phyloP scores from a whole-genome alignment of 1,140 invertebrate species.

The Orius laevigatus region DNA sequence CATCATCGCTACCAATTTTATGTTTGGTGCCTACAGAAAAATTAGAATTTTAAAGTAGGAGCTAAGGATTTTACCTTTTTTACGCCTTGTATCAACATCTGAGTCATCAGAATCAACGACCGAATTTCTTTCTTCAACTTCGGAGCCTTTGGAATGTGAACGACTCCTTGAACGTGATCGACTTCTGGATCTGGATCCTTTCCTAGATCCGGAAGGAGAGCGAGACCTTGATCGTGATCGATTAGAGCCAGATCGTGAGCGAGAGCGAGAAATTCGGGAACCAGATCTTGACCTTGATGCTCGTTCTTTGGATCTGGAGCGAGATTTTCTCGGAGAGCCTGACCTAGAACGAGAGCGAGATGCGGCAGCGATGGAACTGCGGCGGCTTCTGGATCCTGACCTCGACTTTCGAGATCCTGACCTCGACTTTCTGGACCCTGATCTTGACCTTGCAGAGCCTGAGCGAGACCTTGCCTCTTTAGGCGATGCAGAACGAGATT shows the following conservation, averaged over 20 bases:
- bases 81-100: slow-evolving; percentile 12
- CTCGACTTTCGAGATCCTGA: slow-evolving; percentile 6
- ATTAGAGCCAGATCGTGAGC: slow-evolving; percentile 22
- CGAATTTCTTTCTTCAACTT: slow-evolving; percentile 23
- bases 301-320: slow-evolving; percentile 19
- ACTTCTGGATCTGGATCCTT: slow-evolving; percentile 21
- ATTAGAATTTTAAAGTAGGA: neutral
- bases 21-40: neutral
- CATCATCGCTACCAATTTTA: slow-evolving; percentile 8
- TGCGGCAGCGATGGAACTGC: slow-evolving; percentile 24
- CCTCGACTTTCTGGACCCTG: slow-evolving; percentile 14
- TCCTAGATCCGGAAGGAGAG: slow-evolving; percentile 23
- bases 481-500: slow-evolving; percentile 13
- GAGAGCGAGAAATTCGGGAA: slow-evolving; percentile 5
- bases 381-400: slow-evolving; percentile 16
- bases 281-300: slow-evolving; percentile 15
- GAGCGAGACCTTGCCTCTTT: slow-evolving; percentile 17
- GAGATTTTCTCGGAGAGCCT: slow-evolving; percentile 15
- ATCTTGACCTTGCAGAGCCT: slow-evolving; percentile 17
- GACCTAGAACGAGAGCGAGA: slow-evolving; percentile 14
- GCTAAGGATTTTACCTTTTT: slow-evolving; percentile 11
- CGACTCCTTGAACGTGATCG: slow-evolving; percentile 20
- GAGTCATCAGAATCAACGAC: slow-evolving; percentile 22
- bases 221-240: slow-evolving; percentile 16
- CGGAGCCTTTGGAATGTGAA: slow-evolving; percentile 12